Base-by-base conservation (phyloP, 2,888 invertebrate species). In the Macrosiphum euphorbiae region DNA sequence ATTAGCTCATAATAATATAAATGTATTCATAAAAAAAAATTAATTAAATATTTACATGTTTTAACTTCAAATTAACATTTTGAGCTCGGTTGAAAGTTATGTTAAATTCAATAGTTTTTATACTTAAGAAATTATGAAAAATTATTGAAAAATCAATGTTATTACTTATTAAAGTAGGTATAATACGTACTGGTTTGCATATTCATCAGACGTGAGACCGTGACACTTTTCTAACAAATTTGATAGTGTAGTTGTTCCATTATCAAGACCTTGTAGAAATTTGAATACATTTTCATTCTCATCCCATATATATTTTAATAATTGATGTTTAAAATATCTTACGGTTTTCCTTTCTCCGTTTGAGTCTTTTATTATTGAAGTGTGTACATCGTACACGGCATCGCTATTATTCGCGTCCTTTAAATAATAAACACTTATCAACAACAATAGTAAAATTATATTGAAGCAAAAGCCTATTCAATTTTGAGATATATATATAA, bases 201-300 rank as follows among this genome's bases (percentile, higher is more conserved):
- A 95, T n/a, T 95, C 95, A 52, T 95, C 95, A 86, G 95, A 78
- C 20, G 95, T 94, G 7, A 95, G 95, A n/a, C 94, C 94, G 13
- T 94, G 94, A 67, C 85, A 94, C 20, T 94, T 90, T 85, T 94
- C 94, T 52, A 95, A 94, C 85, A 95, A 94, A 16, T 95, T 92
- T 28, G 94, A 90, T 8, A 95, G 92, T 26, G 95, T 95, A 24
- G 95, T 95, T 26, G 95, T 94, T 7, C 95, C 95, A 94, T 95
- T 95, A 86, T 95, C 95, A 55, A 95, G 95, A 26, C 95, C 95
- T 94, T 94, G 94, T 13, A 96, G 94, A 84, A 94, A 95, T 41
- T 94, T 94, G 94, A 95, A 96, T 26, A 86, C 84, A 24, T 94
- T 92, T 35, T 95, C 94, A 50, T 91, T 86, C 13, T 95, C 95